These are phyloP conservation scores for Eira barbara DNA, from an alignment of 2,113 vertebrate species.

Conservation along the genomic window DNA sequence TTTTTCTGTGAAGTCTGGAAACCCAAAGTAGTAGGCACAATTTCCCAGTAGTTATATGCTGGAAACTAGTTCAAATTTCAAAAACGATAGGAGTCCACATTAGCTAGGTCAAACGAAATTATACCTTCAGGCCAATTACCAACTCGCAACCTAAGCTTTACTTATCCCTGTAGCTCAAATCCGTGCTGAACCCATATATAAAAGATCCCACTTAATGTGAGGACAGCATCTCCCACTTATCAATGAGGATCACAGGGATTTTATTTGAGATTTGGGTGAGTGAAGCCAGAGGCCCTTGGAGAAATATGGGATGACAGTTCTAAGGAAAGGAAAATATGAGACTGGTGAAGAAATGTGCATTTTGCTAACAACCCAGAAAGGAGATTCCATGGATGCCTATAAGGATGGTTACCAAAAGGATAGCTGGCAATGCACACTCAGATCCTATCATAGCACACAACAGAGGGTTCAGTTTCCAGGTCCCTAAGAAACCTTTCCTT, in stretches of 20 bases:
- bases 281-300: not conserved
- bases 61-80: not conserved
- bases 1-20: not conserved
- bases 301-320: not conserved
- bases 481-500: not conserved
- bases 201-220: not conserved
- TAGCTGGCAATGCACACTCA: not conserved
- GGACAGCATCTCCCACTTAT: not conserved
- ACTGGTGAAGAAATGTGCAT: not conserved
- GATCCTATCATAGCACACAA: not conserved
- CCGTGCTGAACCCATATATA: fast-evolving
- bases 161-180: not conserved
- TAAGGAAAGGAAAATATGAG: not conserved
- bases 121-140: not conserved
- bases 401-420: not conserved
- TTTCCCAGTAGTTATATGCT: not conserved
- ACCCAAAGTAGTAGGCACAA: not conserved
- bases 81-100: not conserved
- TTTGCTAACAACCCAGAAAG: not conserved
- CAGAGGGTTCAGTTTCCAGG: not conserved
- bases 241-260: not conserved
- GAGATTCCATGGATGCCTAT: not conserved
- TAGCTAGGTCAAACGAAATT: not conserved
- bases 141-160: not conserved
- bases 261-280: not conserved